phyloP scores from a whole-genome alignment of 2,113 vertebrate genomes.

The Solenodon paradoxus region DNA sequence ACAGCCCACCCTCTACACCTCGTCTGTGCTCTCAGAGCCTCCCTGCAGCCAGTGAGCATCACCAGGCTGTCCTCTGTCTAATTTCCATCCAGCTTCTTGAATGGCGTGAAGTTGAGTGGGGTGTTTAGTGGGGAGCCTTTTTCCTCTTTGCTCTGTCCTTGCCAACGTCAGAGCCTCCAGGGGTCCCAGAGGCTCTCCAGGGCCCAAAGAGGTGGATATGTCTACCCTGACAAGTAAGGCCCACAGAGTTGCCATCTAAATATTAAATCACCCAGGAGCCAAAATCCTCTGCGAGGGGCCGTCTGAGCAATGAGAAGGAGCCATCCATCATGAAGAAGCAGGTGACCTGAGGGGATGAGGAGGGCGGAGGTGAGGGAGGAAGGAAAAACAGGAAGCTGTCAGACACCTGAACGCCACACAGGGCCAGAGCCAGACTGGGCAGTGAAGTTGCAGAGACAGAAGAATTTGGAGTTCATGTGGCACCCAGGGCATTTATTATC shows the following conservation, averaged over 20 bases:
- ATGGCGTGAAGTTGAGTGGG: not conserved
- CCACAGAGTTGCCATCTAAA: not conserved
- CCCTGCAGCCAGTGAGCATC: not conserved
- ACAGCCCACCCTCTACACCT: not conserved
- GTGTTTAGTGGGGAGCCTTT: rapidly evolving
- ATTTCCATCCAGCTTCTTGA: not conserved
- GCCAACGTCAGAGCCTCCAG: not conserved
- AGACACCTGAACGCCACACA: rapidly evolving
- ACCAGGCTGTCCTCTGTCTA: not conserved
- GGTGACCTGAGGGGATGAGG: not conserved
- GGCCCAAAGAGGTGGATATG: not conserved
- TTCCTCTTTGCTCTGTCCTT: not conserved
- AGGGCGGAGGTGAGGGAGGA: too few relatives aligned
- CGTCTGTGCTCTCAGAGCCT: not conserved
- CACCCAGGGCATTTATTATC: not conserved
- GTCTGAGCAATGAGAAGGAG: not conserved
- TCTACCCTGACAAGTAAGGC: not conserved
- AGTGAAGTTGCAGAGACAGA: not conserved
- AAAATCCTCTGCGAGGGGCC: not conserved
- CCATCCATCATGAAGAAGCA: not conserved
- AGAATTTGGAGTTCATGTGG: not conserved
- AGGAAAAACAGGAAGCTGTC: too few relatives aligned
- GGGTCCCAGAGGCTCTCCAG: not conserved
- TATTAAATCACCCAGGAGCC: not conserved
- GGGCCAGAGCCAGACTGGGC: not conserved